Evolutionary conservation across 2,797 vertebrate species (phyloP), one percentile per base, ranked within the genome.

Genomic region (Schizothorax lantsangensis): DNA sequence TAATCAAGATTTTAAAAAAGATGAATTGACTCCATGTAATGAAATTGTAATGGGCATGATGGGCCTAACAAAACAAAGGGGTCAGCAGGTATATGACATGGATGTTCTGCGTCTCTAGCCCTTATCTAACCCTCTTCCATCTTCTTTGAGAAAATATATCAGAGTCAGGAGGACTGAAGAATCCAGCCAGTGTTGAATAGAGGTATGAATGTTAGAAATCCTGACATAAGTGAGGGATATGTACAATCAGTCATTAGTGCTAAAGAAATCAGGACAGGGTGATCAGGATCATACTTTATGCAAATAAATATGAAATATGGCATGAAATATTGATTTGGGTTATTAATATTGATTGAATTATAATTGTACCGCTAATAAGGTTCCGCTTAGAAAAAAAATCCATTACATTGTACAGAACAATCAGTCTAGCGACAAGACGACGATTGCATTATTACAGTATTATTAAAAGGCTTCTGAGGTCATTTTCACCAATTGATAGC

Each of bases 1-100:
- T 88, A 88, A 90, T 89, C 87, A 88, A 82, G 90, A 90, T 90
- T 88, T 88, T 52, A 84, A 90, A 86, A 86, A 88, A 89, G 84
- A 88, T 88, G 47, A 89, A 90, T 90, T 89, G 88, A 81, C 79
- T 90, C 85, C 82, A 88, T 62, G 79, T 88, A 89, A 90, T 90
- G 85, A 88, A 89, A 90, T 88, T 89, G 87, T 47, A 89, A 82
- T 83, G 59, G 84, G 79, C 81, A 85, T 49, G 77, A 82, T 23
- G 47, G 85, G 81, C 79, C 49, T 40, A 88, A 79, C 59, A 6
- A 23, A 85, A 77, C 79, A 85, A 79, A 86, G 52, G 57, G 86
- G 74, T 85, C 73, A 83, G 84, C 81, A 88, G 88, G 81, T 84
- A 89, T 69, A 47, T 79, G 72, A 79, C 86, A 85, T 66, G 69